Conservation (phyloP, 1,140 invertebrate genomes). For the Trichogramma pretiosum region DNA sequence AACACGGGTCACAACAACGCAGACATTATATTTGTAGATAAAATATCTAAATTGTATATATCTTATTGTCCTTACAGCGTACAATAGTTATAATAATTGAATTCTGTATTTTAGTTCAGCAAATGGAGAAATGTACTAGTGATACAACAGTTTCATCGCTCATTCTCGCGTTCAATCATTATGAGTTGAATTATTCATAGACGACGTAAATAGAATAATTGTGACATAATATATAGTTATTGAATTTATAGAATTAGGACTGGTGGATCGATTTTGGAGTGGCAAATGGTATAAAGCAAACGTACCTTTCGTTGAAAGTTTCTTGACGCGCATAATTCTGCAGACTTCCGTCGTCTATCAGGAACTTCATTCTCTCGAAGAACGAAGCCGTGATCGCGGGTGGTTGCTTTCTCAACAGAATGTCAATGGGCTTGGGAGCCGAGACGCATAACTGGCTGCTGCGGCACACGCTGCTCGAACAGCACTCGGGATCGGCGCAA, state of each 20-base stretch:
- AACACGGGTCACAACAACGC: slow-evolving; percentile 73
- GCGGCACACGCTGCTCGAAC: slow-evolving; percentile 69
- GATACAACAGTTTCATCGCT: slow-evolving; percentile 4
- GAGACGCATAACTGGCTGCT: slow-evolving; percentile 82
- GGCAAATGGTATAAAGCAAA: slow-evolving; percentile 20
- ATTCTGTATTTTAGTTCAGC: not conserved
- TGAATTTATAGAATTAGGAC: no score
- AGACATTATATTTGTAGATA: no score
- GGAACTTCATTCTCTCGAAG: slow-evolving; percentile 95
- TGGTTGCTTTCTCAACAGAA: slow-evolving; percentile 85
- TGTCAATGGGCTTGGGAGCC: slow-evolving; percentile 87
- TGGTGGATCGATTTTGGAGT: no score
- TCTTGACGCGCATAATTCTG: slow-evolving; percentile 92
- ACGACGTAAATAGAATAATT: no score
- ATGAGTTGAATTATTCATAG: no score
- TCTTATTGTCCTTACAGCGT: not conserved
- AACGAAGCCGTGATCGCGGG: slow-evolving; percentile 94
- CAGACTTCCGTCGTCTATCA: slow-evolving; percentile 94
- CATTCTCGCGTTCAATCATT: no score
- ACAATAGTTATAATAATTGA: not conserved
- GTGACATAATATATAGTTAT: no score
- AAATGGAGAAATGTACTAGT: no score
- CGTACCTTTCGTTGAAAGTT: slow-evolving; percentile 95
- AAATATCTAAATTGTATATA: no score
- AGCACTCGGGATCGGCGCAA: slow-evolving; percentile 97